phyloP scores from a whole-genome alignment of 1,140 invertebrate genomes.

The Drosophila ogumai region DNA sequence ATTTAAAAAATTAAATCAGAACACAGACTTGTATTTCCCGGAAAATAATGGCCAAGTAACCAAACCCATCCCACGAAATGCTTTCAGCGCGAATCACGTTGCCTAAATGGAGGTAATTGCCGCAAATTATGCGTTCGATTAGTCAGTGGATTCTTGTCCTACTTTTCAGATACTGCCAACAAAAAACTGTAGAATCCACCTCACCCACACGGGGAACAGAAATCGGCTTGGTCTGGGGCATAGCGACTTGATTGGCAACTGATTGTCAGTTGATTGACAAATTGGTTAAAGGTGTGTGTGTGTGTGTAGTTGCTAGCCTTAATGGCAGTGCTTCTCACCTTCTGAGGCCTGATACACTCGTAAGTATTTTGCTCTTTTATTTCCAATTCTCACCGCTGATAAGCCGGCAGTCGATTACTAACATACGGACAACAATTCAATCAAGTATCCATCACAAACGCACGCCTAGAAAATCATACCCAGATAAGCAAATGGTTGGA shows the following conservation, averaged over 20 bases:
- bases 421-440: constrained; percentile 67
- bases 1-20: not conserved
- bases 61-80: not conserved
- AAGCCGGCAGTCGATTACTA: constrained; percentile 48
- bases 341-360: not conserved
- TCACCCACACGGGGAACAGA: constrained; percentile 13
- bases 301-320: constrained; percentile 1
- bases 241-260: constrained; percentile 57
- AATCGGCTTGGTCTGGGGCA: constrained; percentile 8
- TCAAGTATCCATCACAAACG: constrained; percentile 57
- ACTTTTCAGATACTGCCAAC: constrained; percentile 19
- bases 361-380: constrained; percentile 2
- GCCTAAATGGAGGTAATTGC: constrained; percentile 43
- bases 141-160: constrained; percentile 15
- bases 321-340: constrained; percentile 11
- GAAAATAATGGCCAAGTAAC: not conserved
- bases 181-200: constrained; percentile 10
- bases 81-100: constrained; percentile 3
- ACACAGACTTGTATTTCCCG: not conserved
- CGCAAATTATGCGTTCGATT: constrained; percentile 55
- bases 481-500: constrained; percentile 71
- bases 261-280: constrained; percentile 76
- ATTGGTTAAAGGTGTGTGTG: constrained; percentile 36
- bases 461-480: constrained; percentile 7
- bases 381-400: constrained; percentile 37